These are phyloP conservation scores for Esox masquinongy DNA, from an alignment of 2,797 vertebrate genomes.

Conservation along the genomic window DNA sequence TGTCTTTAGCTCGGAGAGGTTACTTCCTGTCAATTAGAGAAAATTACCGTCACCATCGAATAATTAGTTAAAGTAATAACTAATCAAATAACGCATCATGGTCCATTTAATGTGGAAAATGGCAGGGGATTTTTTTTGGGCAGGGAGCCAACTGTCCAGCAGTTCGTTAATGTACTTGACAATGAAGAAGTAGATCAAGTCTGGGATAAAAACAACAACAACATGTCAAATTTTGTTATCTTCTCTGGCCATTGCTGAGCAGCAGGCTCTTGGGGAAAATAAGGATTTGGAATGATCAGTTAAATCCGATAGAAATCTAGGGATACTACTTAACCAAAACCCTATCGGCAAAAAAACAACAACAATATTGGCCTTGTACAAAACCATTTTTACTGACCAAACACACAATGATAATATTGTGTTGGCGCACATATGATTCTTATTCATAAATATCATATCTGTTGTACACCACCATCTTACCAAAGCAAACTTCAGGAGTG, in stretches of 20 bases:
- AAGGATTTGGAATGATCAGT: conserved; percentile 3
- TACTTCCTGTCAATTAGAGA: background rate
- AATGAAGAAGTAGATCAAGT: conserved; percentile 2
- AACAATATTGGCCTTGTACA: background rate
- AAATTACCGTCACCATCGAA: background rate
- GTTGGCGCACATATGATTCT: background rate
- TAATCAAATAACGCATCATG: background rate
- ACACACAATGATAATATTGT: background rate
- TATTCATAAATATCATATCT: background rate
- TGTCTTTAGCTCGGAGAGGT: background rate
- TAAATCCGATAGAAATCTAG: background rate
- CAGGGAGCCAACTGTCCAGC: conserved; percentile 2
- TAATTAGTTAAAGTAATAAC: background rate
- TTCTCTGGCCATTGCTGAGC: background rate
- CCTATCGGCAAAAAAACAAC: background rate
- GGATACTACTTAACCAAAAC: background rate
- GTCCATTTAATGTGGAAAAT: conserved; percentile 10
- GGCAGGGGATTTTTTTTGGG: conserved; percentile 7
- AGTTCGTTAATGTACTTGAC: conserved; percentile 16
- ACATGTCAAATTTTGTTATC: conserved; percentile 6
- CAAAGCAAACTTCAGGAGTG: conserved; percentile 2
- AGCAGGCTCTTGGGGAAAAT: background rate
- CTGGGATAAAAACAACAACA: conserved; percentile 7
- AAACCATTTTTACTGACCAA: background rate
- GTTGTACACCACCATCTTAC: background rate